A percentile compares a stretch with the other conserved stretches of the same genome.
Conservation (phyloP, 2,113 vertebrate genomes). For the Buteo buteo region DNA sequence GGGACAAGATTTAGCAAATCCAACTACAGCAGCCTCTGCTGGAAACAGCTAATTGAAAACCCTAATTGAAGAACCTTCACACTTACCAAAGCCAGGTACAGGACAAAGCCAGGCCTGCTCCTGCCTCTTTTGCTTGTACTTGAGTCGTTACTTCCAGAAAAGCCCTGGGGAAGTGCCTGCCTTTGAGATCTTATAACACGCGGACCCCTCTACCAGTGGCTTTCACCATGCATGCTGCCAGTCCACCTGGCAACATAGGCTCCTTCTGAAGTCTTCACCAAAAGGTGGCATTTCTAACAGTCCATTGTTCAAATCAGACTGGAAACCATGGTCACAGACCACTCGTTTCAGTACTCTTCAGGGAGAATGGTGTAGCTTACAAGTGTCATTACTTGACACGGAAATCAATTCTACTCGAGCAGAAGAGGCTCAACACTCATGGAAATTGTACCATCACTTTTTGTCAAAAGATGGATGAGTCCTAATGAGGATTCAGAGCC, state of each 20-base stretch:
- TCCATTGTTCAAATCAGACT: rapidly evolving
- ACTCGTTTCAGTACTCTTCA: rapidly evolving
- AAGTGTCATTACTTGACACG: rapidly evolving
- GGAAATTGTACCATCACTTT: rapidly evolving
- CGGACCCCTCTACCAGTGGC: background rate
- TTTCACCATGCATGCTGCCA: background rate
- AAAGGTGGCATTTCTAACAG: background rate
- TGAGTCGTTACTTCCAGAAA: background rate
- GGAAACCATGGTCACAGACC: rapidly evolving
- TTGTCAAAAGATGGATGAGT: background rate
- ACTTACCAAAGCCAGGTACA: background rate
- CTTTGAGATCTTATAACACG: no score
- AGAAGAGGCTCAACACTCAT: rapidly evolving
- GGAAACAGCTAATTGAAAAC: background rate
- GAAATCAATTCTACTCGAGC: rapidly evolving
- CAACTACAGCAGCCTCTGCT: background rate
- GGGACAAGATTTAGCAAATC: no score
- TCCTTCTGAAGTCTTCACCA: background rate
- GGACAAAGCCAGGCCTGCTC: background rate
- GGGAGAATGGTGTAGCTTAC: rapidly evolving
- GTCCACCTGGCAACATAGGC: rapidly evolving
- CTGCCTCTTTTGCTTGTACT: background rate
- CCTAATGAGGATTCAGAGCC: background rate
- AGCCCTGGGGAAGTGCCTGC: rapidly evolving
- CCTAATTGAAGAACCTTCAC: background rate